Evolutionary conservation across 2,888 invertebrate genomes (phyloP), one percentile per base, ranked within the genome.

Genomic region (Spodoptera littoralis): DNA sequence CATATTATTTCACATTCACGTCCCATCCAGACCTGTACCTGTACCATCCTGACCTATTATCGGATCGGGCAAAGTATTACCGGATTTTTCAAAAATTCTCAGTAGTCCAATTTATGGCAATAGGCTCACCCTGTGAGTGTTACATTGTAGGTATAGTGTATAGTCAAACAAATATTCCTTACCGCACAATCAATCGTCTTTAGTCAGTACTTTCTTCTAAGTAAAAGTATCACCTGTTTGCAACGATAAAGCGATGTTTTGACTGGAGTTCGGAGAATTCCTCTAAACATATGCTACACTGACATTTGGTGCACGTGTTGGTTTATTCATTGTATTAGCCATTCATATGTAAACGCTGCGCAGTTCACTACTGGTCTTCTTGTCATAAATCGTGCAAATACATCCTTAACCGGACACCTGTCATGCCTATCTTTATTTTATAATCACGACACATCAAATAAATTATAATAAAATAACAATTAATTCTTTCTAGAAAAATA

Each of bases 301-400:
- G 73, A 65, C 50, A 71, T 51, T 54, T 63, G 53, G 46, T 57
- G 70, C 82, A 82, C 81, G 79, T 80, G 82, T 70, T 73, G 70
- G 60, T 73, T 76, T 67, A 70, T 73, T 79, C 74, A 79, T 69
- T 66, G 57, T 62, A 73, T 71, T 76, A 60, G 22, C 75, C 79
- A 79, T 80, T 80, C 77, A 79, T 69, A 74, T 52, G 50, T 63
- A 66, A 67, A 44, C 55, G 45, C 43, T 61, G 49, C 60, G 58
- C 43, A 53, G 55, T 58, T 52, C 24, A 50, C 27, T 73, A 66
- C 70, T 78, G 66, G 65, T 76, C 73, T 77, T 69, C 72, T 64
- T 65, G 62, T 36, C 62, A 73, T 72, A 76, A 73, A 71, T 78
- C 72, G 51, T 80, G 57, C 36, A 41, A 43, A 61, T 57, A 58